phyloP scores from a whole-genome alignment of 2,113 vertebrate species.

The Chauna torquata region DNA sequence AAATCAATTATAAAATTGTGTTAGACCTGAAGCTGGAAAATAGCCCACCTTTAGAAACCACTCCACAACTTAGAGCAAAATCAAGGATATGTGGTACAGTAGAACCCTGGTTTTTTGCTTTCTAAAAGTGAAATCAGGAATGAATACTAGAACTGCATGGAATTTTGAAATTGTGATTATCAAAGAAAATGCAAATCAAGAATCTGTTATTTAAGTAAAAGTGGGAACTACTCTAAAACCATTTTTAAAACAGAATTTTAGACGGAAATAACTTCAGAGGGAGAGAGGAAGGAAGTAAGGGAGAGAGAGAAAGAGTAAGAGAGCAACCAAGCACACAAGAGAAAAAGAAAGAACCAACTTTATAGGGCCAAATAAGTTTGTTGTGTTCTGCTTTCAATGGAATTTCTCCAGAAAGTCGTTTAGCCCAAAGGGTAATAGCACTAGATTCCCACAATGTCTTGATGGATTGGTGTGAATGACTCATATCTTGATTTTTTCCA shows the following conservation, averaged over 20 bases:
- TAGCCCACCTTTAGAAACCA: not conserved
- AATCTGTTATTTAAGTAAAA: too few species aligned
- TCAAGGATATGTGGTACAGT: not conserved
- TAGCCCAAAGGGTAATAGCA: not conserved
- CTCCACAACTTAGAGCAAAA: not conserved
- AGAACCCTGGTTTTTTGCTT: not conserved
- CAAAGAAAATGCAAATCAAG: too few species aligned
- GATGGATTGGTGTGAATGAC: not conserved
- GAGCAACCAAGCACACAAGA: not conserved
- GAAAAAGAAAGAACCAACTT: not conserved
- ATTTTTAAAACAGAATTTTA: not conserved
- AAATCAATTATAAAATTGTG: not conserved
- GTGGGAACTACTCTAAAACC: too few species aligned
- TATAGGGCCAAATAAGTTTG: not conserved
- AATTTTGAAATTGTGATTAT: too few species aligned
- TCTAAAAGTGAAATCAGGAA: too few species aligned
- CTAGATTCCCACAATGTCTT: not conserved
- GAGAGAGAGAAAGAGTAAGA: not conserved
- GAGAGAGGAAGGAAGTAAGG: not conserved
- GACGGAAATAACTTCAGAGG: not conserved
- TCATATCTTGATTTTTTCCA: constrained; percentile 10
- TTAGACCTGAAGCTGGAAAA: not conserved
- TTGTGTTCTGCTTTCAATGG: not conserved
- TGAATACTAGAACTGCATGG: too few species aligned
- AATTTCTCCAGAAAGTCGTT: constrained; percentile 9